Conservation (phyloP, 2,797 vertebrate species). For the Lemur catta region DNA sequence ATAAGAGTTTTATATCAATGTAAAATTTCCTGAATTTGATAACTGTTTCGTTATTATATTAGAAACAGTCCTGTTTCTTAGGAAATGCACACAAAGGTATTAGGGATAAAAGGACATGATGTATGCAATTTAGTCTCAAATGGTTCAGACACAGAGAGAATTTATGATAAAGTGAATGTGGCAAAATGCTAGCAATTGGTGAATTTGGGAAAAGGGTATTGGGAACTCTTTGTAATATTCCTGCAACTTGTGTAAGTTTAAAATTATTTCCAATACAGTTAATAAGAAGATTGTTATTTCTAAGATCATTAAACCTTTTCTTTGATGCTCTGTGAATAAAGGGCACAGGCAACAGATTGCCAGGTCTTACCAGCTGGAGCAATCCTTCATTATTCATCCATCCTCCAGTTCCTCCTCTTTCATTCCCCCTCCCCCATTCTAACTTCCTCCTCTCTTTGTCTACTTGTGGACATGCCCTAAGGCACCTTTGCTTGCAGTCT, state of each 20-base stretch:
- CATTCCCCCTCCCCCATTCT: fast-evolving
- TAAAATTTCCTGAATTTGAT: neutral
- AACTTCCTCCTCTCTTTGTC: too few relatives aligned
- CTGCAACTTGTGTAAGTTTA: neutral
- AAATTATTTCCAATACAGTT: neutral
- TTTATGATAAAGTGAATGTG: neutral
- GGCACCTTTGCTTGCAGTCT: neutral
- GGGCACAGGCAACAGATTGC: neutral
- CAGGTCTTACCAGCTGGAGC: fast-evolving
- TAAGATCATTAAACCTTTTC: neutral
- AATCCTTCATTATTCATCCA: fast-evolving
- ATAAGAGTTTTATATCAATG: neutral
- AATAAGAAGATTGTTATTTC: neutral
- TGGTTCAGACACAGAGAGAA: neutral
- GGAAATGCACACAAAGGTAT: neutral
- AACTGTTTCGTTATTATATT: neutral
- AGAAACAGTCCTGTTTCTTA: neutral
- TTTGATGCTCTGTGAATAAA: neutral
- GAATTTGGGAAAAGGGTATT: neutral
- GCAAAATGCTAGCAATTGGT: neutral
- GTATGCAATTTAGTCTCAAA: neutral
- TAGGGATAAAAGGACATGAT: neutral
- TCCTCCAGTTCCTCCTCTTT: neutral
- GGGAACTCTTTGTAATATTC: neutral
- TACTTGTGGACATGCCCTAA: fast-evolving